These are phyloP conservation scores for Geopemphigus sp. DNA, from an alignment of 1,140 invertebrate genomes.

Conservation along the genomic window DNA sequence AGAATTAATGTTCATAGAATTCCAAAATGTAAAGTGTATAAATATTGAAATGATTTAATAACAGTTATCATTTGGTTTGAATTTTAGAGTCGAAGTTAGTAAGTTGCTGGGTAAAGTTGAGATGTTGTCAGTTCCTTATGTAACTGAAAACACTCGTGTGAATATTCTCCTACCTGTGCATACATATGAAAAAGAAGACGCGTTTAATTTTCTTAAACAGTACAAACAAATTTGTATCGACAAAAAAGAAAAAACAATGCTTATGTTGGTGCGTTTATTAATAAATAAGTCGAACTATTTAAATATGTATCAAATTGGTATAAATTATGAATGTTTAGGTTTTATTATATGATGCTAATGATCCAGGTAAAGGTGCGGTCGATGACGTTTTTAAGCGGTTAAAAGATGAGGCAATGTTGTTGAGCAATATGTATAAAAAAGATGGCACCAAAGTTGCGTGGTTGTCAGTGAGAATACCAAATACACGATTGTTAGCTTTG, in stretches of 20 bases:
- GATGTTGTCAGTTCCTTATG: slow-evolving; percentile 82
- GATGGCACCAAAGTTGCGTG: slow-evolving; percentile 69
- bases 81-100: slow-evolving; percentile 64
- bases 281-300: slow-evolving; percentile 47
- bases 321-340: slow-evolving; percentile 58
- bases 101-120: slow-evolving; percentile 81
- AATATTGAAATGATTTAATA: background rate
- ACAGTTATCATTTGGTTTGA: slow-evolving; percentile 27
- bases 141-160: slow-evolving; percentile 82
- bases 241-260: slow-evolving; percentile 72
- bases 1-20: too few species aligned
- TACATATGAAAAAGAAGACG: slow-evolving; percentile 58
- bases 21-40: too few species aligned
- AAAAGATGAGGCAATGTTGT: slow-evolving; percentile 63
- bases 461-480: slow-evolving; percentile 67
- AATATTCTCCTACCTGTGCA: slow-evolving; percentile 70
- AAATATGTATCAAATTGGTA: background rate
- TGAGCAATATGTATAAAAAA: slow-evolving; percentile 69
- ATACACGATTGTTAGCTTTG: slow-evolving; percentile 53
- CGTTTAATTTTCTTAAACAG: slow-evolving; percentile 66
- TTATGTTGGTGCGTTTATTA: slow-evolving; percentile 65
- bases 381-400: slow-evolving; percentile 66
- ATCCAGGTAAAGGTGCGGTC: slow-evolving; percentile 63
- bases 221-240: slow-evolving; percentile 73
- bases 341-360: slow-evolving; percentile 62